Percentiles rank a stretch among this genome's conserved stretches.
Conservation (phyloP, 2,113 vertebrate genomes). For the Orcinus orca region DNA sequence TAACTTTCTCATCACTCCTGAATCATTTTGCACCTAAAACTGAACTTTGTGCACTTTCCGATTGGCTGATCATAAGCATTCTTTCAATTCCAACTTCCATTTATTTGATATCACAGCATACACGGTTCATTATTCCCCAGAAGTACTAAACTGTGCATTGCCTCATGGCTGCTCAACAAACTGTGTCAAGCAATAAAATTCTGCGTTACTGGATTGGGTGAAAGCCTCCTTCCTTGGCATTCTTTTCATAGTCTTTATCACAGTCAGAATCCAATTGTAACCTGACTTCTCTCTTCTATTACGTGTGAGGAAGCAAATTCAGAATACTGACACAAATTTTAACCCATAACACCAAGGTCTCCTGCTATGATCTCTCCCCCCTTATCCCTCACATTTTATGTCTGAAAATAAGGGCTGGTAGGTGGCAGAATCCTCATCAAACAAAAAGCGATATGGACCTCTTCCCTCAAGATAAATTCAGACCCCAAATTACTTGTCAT, state of each 20-base stretch:
- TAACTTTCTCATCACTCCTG: conserved; percentile 49
- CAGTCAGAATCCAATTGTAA: conserved; percentile 34
- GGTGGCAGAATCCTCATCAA: not conserved
- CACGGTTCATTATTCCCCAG: conserved; percentile 76
- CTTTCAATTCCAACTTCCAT: conserved; percentile 78
- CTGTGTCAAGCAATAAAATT: conserved; percentile 82
- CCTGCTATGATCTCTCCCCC: not conserved
- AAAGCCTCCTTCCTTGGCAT: conserved; percentile 71
- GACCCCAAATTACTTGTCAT: not conserved
- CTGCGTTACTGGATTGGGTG: conserved; percentile 68
- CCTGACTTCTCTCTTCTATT: conserved; percentile 32
- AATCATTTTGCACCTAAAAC: conserved; percentile 52
- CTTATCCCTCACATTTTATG: not conserved
- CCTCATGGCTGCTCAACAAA: conserved; percentile 81
- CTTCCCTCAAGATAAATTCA: not conserved
- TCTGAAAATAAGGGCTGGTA: not conserved
- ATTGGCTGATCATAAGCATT: conserved; percentile 70
- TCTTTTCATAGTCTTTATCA: conserved; percentile 51
- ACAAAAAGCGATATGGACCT: not conserved
- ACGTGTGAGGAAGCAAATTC: not conserved
- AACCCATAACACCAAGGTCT: not conserved
- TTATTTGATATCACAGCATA: conserved; percentile 79
- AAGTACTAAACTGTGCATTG: conserved; percentile 81
- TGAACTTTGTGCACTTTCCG: conserved; percentile 66
- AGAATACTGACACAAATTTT: not conserved